Evolutionary conservation across 2,888 invertebrate genomes (phyloP).

Genomic region (Mythimna lalbum): DNA sequence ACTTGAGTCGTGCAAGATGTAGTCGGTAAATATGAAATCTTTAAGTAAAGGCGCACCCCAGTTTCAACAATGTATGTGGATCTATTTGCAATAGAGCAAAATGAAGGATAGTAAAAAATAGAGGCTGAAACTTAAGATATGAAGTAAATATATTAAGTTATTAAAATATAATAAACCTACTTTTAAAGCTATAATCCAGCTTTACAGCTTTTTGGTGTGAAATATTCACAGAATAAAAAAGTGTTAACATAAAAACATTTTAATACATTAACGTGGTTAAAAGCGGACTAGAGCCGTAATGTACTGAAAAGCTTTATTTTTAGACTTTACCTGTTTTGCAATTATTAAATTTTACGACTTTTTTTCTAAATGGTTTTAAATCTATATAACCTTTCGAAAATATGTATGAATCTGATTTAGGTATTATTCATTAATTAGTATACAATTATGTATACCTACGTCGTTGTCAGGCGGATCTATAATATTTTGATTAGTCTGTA

Average conservation of each 20-base stretch:
- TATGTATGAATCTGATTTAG: background rate
- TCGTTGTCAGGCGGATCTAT: background rate
- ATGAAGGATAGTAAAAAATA: no score
- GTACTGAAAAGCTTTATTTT: conserved; percentile 32
- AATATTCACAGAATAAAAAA: background rate
- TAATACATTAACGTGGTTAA: background rate
- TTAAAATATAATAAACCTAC: background rate
- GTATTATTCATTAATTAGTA: conserved; percentile 17
- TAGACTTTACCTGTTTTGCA: conserved; percentile 13
- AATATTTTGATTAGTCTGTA: background rate
- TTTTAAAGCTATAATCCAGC: background rate
- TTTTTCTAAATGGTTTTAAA: conserved; percentile 14
- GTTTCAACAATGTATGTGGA: background rate
- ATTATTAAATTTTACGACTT: conserved; percentile 20
- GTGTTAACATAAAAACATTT: conserved; percentile 10
- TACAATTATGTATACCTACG: background rate
- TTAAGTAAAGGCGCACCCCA: background rate
- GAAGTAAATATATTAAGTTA: background rate
- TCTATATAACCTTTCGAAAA: conserved; percentile 27
- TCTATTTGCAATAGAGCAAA: background rate
- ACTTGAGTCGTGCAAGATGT: conserved; percentile 1
- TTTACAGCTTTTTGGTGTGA: background rate
- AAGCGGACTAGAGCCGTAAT: conserved; percentile 14
- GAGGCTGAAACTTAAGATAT: no score
- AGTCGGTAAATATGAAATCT: background rate